Evolutionary conservation across 2,113 vertebrate species (phyloP).

Genomic region (Gasterosteus aculeatus): DNA sequence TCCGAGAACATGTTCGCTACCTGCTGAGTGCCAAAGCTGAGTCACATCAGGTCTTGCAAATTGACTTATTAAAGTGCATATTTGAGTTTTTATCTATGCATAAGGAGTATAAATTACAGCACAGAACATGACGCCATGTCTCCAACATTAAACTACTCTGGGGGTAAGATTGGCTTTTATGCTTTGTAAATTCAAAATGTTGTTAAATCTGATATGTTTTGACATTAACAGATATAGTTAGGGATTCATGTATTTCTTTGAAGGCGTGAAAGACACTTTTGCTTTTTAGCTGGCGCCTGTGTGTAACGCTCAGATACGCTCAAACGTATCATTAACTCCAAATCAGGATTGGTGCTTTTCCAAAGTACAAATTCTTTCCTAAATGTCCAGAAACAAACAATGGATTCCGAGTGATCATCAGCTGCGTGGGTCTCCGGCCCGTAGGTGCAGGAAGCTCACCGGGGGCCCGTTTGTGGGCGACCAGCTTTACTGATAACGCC

Average conservation of each 20-base stretch:
- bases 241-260: not conserved
- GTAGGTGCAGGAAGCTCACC: constrained; percentile 39
- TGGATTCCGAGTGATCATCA: constrained; percentile 23
- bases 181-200: not conserved
- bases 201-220: not conserved
- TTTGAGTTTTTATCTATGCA: not conserved
- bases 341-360: constrained; percentile 17
- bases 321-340: constrained; percentile 24
- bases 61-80: not conserved
- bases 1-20: not conserved
- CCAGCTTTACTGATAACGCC: constrained; percentile 72
- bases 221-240: not conserved
- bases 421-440: constrained; percentile 18
- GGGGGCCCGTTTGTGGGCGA: constrained; percentile 51
- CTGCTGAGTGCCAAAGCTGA: not conserved
- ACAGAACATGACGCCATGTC: not conserved
- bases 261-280: not conserved
- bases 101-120: not conserved
- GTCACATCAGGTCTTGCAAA: not conserved
- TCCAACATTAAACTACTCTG: not conserved
- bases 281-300: not conserved
- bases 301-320: not conserved
- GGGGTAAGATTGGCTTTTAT: not conserved
- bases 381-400: constrained; percentile 19
- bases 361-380: constrained; percentile 17